Evolutionary conservation across 2,113 vertebrate species (phyloP), one percentile per base, ranked within the genome.

Genomic region (Eudyptes chrysolophus): DNA sequence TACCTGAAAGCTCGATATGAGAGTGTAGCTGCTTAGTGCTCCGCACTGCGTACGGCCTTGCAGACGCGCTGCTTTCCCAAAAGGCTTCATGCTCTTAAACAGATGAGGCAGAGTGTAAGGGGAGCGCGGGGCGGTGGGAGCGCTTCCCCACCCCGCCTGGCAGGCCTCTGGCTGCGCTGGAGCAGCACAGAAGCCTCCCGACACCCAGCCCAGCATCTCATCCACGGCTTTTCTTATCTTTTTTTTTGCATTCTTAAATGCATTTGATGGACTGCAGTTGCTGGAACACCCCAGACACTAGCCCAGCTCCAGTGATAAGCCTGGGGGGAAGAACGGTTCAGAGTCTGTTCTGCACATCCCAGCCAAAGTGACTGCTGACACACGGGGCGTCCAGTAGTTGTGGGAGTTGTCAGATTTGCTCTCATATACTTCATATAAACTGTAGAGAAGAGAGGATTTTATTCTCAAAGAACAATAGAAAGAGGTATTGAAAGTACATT

Each of bases 81-180:
- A 60, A 75, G 51, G 55, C 51, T 90, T 32, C 14, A 0, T 25
- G 64, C 76, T 78, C 68, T 29, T 29, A 3, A 32, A 36, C 4
- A 52, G 64, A 70, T 8, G 69, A 71, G 64, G 72, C 29, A 81
- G 71, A 18, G 60, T 18, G 78, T 54, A 81, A 70, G 61, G 44
- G 65, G 62, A 85, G 36, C 0, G 0, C 5, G n/a, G 70, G 13
- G 54, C 1, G 2, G 32, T 5, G 64, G 51, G 17, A 46, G 11
- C 4, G 5, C 48, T 72, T 26, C 17, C 48, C 29, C 29, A 25
- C 22, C 29, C 36, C 3, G 2, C 71, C 49, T 80, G 68, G 42
- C 86, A 30, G 55, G 12, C 13, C 64, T 70, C 77, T 40, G 68
- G 11, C 57, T 32, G 65, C 1, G 38, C 84, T 79, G 82, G 82